Conservation (phyloP, 2,797 vertebrate species). For the Loriculus beryllinus region DNA sequence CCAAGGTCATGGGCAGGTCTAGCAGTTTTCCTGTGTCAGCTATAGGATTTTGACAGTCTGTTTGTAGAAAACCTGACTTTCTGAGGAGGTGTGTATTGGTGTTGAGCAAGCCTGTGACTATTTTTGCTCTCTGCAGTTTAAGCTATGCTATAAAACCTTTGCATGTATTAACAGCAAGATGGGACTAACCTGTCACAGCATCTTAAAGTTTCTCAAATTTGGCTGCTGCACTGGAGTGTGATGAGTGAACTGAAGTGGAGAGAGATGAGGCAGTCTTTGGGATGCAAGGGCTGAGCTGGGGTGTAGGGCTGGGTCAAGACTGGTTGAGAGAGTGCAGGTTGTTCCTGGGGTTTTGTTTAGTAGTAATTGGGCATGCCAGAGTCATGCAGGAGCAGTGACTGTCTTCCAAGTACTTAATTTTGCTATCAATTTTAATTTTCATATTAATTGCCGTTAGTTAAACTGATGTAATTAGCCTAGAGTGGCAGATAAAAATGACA, state of each 20-base stretch:
- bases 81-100: background rate
- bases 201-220: background rate
- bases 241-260: background rate
- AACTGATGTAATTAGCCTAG: slow-evolving; percentile 34
- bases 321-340: background rate
- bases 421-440: slow-evolving; percentile 45
- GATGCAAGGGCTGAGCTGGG: background rate
- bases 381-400: background rate
- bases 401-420: slow-evolving; percentile 8
- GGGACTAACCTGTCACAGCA: background rate
- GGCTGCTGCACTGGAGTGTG: background rate
- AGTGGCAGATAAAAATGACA: slow-evolving; percentile 21
- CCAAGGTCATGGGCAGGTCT: background rate
- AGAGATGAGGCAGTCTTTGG: background rate
- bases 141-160: background rate
- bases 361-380: background rate
- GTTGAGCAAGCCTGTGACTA: background rate
- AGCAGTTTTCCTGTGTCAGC: background rate
- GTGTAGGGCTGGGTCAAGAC: background rate
- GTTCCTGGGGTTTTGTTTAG: background rate
- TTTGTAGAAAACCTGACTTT: background rate
- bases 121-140: background rate
- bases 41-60: background rate
- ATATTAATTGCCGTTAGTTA: slow-evolving; percentile 49
- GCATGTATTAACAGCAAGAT: background rate